These are phyloP conservation scores for Xiphorhynchus erythropygius DNA, from an alignment of 2,797 vertebrate genomes.

Conservation along the genomic window DNA sequence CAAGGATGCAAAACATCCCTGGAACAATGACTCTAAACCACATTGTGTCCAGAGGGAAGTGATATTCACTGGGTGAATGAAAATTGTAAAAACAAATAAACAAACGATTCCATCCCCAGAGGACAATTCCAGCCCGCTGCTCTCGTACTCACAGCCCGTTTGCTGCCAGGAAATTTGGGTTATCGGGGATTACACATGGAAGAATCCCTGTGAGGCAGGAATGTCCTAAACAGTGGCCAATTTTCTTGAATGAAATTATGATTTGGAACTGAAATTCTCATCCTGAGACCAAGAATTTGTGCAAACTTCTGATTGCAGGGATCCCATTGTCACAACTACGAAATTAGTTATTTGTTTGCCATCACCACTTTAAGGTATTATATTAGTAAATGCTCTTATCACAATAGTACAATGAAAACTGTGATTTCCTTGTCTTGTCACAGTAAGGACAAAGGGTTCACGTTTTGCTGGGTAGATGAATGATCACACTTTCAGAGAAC, in stretches of 20 bases:
- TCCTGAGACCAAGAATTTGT: background rate
- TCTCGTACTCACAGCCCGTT: background rate
- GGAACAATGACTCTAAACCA: background rate
- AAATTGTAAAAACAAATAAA: background rate
- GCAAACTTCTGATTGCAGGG: background rate
- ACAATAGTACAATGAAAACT: background rate
- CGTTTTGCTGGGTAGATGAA: background rate
- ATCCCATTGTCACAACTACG: background rate
- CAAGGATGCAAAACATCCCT: background rate
- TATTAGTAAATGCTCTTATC: background rate
- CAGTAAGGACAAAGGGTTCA: background rate
- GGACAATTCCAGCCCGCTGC: background rate
- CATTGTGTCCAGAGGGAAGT: background rate
- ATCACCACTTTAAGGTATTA: background rate
- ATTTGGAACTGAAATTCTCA: background rate
- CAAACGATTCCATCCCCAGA: background rate
- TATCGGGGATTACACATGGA: background rate
- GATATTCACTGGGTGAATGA: background rate
- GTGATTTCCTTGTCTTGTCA: background rate
- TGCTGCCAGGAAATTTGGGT: background rate
- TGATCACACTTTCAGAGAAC: background rate
- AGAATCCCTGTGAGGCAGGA: background rate
- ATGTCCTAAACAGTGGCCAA: rapidly evolving
- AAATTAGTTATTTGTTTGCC: background rate
- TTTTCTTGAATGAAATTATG: background rate